Evolutionary conservation across 2,888 invertebrate genomes (phyloP).

Genomic region (Rhagium mordax): DNA sequence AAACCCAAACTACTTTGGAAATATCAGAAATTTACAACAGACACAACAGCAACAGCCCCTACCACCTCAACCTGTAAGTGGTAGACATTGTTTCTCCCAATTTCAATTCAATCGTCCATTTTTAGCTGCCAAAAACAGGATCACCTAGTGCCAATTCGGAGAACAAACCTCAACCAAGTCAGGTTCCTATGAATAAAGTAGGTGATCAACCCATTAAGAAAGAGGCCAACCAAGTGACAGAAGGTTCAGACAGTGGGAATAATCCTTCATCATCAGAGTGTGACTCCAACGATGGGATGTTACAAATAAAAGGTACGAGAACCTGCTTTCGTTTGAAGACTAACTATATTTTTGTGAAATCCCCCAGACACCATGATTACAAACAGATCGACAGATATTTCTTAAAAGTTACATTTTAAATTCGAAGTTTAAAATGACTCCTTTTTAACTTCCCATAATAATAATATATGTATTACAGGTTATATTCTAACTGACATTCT

Average conservation of each 20-base stretch:
- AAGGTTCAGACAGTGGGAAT: conserved; percentile 59
- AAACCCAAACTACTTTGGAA: conserved; percentile 67
- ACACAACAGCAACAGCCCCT: conserved; percentile 31
- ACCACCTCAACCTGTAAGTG: neutral
- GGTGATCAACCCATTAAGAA: conserved; percentile 59
- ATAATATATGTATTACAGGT: too few species aligned
- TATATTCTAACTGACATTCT: too few species aligned
- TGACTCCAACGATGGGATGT: conserved; percentile 66
- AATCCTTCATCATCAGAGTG: conserved; percentile 67
- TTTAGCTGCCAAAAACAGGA: conserved; percentile 42
- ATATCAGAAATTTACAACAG: conserved; percentile 53
- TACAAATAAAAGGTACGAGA: conserved; percentile 60
- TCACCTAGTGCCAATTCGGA: conserved; percentile 53
- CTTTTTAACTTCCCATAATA: too few species aligned
- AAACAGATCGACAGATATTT: too few species aligned
- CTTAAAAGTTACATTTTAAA: too few species aligned
- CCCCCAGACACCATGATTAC: too few species aligned
- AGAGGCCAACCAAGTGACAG: conserved; percentile 59
- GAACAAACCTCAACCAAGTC: conserved; percentile 65
- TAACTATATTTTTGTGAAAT: neutral
- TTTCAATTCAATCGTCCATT: neutral
- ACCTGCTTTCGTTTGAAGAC: neutral
- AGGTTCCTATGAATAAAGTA: conserved; percentile 65
- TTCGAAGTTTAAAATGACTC: too few species aligned
- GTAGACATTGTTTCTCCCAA: neutral